Percentiles rank a stretch among this genome's conserved stretches.
These are phyloP conservation scores for Allacma fusca DNA, from an alignment of 2,888 invertebrate species.

Conservation along the genomic window DNA sequence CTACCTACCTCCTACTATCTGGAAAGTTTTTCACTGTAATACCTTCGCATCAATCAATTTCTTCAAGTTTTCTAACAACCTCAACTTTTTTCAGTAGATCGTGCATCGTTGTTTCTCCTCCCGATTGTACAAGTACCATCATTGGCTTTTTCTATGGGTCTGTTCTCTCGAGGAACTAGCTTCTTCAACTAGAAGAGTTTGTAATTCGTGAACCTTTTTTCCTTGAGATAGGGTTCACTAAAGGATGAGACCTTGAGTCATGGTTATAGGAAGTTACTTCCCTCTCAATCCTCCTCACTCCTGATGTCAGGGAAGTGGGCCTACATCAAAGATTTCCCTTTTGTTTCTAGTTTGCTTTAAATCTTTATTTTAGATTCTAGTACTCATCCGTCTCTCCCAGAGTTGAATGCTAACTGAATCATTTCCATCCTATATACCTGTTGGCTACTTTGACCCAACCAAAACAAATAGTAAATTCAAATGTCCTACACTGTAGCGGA, in stretches of 20 bases:
- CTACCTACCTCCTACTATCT: background rate
- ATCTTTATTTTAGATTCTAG: background rate
- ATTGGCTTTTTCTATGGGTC: background rate
- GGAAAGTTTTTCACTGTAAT: background rate
- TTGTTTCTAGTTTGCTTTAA: too few species aligned
- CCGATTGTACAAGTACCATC: background rate
- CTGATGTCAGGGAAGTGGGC: background rate
- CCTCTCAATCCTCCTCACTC: background rate
- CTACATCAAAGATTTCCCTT: too few species aligned
- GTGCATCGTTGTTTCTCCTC: conserved; percentile 9
- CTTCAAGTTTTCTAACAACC: conserved; percentile 2
- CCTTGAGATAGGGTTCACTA: too few species aligned
- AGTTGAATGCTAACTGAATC: background rate
- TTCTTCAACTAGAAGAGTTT: background rate
- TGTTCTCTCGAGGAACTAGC: background rate
- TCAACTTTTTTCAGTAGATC: conserved; percentile 21
- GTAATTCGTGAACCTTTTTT: background rate
- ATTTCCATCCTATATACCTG: background rate
- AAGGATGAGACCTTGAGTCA: too few species aligned
- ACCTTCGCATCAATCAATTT: conserved; percentile 28
- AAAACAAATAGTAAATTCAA: background rate
- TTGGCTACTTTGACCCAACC: conserved; percentile 19
- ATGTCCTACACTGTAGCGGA: too few species aligned
- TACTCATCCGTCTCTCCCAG: background rate
- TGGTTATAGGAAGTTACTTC: background rate